Conservation (phyloP, 2,888 invertebrate genomes). For the Gryllus longicercus region DNA sequence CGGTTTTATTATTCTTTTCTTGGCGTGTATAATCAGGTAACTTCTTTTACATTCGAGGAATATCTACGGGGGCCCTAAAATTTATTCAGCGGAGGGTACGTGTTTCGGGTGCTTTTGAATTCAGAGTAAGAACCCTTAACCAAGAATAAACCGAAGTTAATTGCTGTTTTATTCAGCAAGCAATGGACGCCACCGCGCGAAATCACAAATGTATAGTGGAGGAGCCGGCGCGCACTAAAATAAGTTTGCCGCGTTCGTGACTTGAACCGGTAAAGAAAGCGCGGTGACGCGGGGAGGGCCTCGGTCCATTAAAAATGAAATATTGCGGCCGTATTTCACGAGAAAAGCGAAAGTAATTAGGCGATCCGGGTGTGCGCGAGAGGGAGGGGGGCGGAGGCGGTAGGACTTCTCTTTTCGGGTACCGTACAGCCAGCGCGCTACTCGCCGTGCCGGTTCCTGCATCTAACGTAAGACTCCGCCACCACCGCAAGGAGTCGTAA, state of each 20-base stretch:
- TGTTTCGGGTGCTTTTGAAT: not conserved
- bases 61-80: not conserved
- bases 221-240: not conserved
- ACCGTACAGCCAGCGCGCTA: not conserved
- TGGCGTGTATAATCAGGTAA: not conserved
- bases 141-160: conserved; percentile 9
- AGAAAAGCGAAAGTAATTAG: not conserved
- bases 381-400: no score
- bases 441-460: not conserved
- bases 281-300: not conserved
- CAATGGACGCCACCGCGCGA: not conserved
- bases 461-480: not conserved
- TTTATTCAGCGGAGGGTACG: not conserved
- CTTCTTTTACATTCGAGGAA: not conserved
- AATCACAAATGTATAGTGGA: conserved; percentile 8
- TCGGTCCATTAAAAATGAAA: not conserved
- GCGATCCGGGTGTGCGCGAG: not conserved
- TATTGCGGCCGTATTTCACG: not conserved
- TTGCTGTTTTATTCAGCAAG: conserved; percentile 1
- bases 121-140: not conserved
- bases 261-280: conserved; percentile 6
- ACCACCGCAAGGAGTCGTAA: not conserved
- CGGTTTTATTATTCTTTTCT: conserved; percentile 9
- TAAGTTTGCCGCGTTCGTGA: conserved; percentile 9
- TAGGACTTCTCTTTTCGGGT: not conserved